Percentiles rank a stretch among this genome's conserved stretches.
Conservation (phyloP, 2,888 invertebrate genomes). For the Tipula lateralis region DNA sequence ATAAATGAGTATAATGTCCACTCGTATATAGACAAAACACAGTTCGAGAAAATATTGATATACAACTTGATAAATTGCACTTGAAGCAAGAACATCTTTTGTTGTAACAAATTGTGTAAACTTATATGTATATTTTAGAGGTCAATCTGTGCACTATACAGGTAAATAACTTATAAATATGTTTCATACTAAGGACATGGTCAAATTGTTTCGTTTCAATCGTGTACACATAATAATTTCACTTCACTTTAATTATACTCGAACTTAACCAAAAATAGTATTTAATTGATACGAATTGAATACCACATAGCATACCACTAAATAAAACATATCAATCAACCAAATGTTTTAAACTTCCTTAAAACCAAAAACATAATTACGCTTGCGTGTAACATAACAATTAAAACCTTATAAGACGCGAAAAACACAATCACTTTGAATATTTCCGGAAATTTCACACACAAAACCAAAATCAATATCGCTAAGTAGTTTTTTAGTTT, state of each 20-base stretch:
- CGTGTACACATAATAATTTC: not conserved
- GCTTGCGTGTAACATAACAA: not conserved
- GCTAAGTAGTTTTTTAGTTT: not conserved
- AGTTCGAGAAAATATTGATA: not conserved
- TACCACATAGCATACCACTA: not conserved
- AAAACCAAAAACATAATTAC: not conserved
- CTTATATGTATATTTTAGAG: slow-evolving; percentile 12
- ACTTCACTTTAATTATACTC: not conserved
- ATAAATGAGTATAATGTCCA: not conserved
- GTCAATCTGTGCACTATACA: not conserved
- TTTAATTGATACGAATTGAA: not conserved
- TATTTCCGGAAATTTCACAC: slow-evolving; percentile 1
- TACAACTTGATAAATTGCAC: not conserved
- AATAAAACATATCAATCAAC: not conserved
- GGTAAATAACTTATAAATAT: not conserved
- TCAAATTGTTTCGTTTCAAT: not conserved
- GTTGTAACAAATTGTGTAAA: not conserved
- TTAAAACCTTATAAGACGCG: not conserved
- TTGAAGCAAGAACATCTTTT: not conserved
- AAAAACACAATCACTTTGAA: slow-evolving; percentile 4
- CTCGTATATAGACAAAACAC: not conserved
- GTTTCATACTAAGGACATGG: not conserved
- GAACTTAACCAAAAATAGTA: not conserved
- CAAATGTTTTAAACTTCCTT: not conserved
- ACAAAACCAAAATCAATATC: not conserved